phyloP scores from a whole-genome alignment of 2,888 invertebrate genomes.

The Flexamia atlantica region DNA sequence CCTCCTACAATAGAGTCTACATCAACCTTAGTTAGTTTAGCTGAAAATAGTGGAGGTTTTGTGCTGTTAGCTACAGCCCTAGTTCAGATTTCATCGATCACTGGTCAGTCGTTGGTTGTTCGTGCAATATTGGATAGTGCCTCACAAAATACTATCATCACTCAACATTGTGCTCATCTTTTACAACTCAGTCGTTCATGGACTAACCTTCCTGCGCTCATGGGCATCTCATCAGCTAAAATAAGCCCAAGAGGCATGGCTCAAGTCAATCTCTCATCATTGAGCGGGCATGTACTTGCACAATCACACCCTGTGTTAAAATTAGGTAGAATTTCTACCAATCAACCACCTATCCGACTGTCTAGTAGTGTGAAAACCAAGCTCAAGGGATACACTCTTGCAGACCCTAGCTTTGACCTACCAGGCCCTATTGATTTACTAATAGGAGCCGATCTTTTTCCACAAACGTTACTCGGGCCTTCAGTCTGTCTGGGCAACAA shows the following conservation, averaged over 20 bases:
- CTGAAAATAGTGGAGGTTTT: too few relatives aligned
- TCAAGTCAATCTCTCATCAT: neutral
- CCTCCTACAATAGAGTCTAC: neutral
- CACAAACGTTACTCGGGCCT: neutral
- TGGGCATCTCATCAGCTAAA: neutral
- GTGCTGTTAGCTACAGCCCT: constrained; percentile 10
- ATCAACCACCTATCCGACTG: neutral
- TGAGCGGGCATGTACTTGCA: neutral
- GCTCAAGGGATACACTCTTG: neutral
- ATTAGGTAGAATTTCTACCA: neutral
- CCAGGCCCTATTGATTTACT: constrained; percentile 1
- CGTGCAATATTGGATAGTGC: constrained; percentile 9
- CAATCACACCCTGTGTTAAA: neutral
- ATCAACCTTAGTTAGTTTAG: neutral
- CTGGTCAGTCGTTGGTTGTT: neutral
- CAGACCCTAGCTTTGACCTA: neutral
- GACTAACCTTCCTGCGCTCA: neutral
- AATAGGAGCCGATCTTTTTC: constrained; percentile 5
- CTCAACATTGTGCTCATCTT: neutral
- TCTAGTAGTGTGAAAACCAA: neutral
- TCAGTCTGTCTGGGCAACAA: neutral
- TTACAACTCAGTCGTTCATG: neutral
- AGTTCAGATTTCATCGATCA: neutral
- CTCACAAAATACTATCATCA: constrained; percentile 15
- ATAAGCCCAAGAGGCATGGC: neutral